Base-by-base conservation (phyloP, 2,888 invertebrate species). In the Silvanus unidentatus region DNA sequence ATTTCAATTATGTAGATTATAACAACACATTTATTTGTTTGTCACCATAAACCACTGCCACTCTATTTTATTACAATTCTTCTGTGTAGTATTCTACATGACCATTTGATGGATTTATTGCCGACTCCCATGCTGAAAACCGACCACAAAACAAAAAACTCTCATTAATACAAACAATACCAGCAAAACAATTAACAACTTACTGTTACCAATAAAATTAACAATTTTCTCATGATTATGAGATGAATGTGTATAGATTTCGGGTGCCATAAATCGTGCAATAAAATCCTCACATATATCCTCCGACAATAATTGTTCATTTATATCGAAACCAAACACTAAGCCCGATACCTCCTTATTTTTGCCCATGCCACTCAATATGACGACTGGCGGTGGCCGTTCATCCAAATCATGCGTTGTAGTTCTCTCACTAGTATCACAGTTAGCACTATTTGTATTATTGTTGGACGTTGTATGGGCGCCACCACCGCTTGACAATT, bases 241-340 rank as follows among this genome's bases (percentile, higher is more conserved):
- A 57, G 73, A 69, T 56, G 73, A 69, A 6, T 69, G 62, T 44
- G 44, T 68, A 58, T 51, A 68, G 57, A 51, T 65, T 36, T 70
- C 66, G 2, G 75, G 75, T 10, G 71, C 69, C 35, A 73, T 65
- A 52, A 68, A 76, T 40, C 73, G 62, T 38, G 72, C 65, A 8
- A 71, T 66, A 53, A 76, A 75, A 50, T 73, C 70, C 52, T 75
- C 73, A 50, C 71, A 73, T 13, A 62, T 52, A 45, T 67, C 68
- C 39, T 68, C 67, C n/a, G 75, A 74, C 59, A 86, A 72, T 60
- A 87, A 74, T 66, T 83, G 81, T 70, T 86, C 83, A 71, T 87
- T 86, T 48, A 87, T 74, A 64, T 85, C 87, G 71, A 87, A 87
- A 10, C 88, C 88, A 70, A 91, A 91, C 29, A 87, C 88, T 45